phyloP scores from a whole-genome alignment of 2,797 vertebrate genomes.

The Danio aesculapii region DNA sequence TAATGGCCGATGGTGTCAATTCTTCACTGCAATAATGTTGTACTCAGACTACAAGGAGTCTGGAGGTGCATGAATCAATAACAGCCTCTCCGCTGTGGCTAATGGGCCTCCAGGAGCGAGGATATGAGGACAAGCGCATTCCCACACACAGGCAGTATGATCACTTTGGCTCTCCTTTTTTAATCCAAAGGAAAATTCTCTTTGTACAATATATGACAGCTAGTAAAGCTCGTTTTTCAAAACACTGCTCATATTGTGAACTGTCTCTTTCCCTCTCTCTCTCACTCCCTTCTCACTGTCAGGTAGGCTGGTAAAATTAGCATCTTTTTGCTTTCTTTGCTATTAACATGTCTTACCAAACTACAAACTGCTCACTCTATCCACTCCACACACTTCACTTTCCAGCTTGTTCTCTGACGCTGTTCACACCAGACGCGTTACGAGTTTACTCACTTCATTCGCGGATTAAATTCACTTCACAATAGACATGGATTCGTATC shows the following conservation, averaged over 20 bases:
- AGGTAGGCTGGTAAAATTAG: no score
- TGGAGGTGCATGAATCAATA: conserved; percentile 38
- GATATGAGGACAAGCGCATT: background rate
- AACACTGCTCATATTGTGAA: background rate
- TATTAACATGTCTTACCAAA: no score
- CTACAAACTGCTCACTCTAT: no score
- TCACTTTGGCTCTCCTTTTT: conserved; percentile 8
- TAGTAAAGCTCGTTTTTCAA: conserved; percentile 24
- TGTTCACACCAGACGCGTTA: no score
- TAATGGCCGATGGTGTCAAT: background rate
- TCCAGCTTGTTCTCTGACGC: no score
- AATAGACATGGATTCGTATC: no score
- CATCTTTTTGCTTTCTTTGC: no score
- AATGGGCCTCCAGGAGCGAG: conserved; percentile 27
- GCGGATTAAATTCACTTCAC: no score
- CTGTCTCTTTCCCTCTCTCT: no score
- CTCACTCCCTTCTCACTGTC: no score
- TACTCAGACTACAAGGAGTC: conserved; percentile 45
- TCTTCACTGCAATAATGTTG: conserved; percentile 33
- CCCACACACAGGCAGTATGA: background rate
- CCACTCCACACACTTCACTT: no score
- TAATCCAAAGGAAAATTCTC: conserved; percentile 32
- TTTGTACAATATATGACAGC: conserved; percentile 33
- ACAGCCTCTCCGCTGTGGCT: conserved; percentile 11
- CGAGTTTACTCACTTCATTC: no score